Base-by-base conservation (phyloP, 2,888 invertebrate species). In the Dysmachus trigonus region DNA sequence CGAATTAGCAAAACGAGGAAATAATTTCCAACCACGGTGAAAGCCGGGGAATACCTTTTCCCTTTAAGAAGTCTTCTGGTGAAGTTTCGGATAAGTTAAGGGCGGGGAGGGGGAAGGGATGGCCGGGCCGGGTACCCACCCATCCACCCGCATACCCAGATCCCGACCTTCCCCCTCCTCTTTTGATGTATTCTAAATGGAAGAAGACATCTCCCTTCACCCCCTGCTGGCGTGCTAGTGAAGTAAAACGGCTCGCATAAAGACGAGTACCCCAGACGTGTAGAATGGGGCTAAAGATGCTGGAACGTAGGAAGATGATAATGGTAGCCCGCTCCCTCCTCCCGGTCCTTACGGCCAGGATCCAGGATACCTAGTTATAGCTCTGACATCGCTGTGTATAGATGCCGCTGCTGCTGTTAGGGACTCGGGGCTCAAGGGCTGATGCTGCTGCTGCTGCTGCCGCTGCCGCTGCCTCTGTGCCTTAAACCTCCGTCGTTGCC, bases 1-100 rank as follows among this genome's bases (percentile, higher is more conserved):
- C 77, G 77, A 85, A 85, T 85, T 85, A 85, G 77, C 77, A 85
- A 85, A 85, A 85, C 77, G 85, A 85, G 85, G 77, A 85, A 85
- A 85, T 85, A 85, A 85, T 85, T 85, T 85, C 85, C 53, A 85
- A 71, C 62, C 85, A 83, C 83, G 83, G 83, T 71, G 71, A 83
- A 83, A 83, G 72, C 72, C 83, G 35, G 72, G 72, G 74, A 72
- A 71, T 72, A 72, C 71, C 83, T 72, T 83, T 83, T 83, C 83
- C 83, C 83, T 83, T 83, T 83, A 83, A 83, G 83, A 83, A 83
- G 83, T 83, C 83, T 83, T 72, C 72, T 83, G 83, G 83, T 72
- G 72, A 83, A 83, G 83, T 83, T 83, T 83, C 27, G 83, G 83
- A 83, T 83, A 83, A 83, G 83, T 83, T 83, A 38, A 83, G 47